Conservation (phyloP, 2,888 invertebrate genomes). For the Aelia acuminata region DNA sequence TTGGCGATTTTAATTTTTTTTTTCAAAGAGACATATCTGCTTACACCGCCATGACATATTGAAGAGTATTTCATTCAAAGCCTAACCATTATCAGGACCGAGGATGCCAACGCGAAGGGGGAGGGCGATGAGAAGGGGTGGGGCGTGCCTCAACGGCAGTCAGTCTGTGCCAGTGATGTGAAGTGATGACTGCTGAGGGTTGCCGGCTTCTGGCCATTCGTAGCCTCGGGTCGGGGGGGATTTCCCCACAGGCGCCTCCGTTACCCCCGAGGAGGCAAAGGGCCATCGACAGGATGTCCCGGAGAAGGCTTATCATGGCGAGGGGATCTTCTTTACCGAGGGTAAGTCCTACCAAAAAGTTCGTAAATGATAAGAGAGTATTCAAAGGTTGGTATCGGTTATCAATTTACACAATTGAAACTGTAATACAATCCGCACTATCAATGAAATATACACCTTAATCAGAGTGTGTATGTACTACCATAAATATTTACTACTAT, state of each 20-base stretch:
- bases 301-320: slow-evolving; percentile 69
- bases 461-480: too few relatives aligned
- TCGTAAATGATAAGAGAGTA: neutral
- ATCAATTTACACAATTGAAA: too few relatives aligned
- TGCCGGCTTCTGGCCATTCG: slow-evolving; percentile 54
- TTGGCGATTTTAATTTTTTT: too few relatives aligned
- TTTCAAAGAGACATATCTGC: too few relatives aligned
- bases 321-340: slow-evolving; percentile 70
- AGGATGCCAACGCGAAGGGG: slow-evolving; percentile 33
- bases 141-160: slow-evolving; percentile 43
- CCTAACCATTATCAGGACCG: neutral
- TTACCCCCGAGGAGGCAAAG: slow-evolving; percentile 43
- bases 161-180: slow-evolving; percentile 40
- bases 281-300: slow-evolving; percentile 68
- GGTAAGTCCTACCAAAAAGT: slow-evolving; percentile 62
- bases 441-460: too few relatives aligned
- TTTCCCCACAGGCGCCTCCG: slow-evolving; percentile 37
- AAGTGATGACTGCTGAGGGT: slow-evolving; percentile 53
- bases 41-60: too few relatives aligned
- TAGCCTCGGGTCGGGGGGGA: slow-evolving; percentile 59
- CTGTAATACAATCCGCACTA: too few relatives aligned
- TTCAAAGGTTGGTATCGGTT: too few relatives aligned
- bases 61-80: neutral
- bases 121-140: neutral
- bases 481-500: too few relatives aligned